Base-by-base conservation (phyloP, 2,888 invertebrate species). In the Perizoma affinitatum region DNA sequence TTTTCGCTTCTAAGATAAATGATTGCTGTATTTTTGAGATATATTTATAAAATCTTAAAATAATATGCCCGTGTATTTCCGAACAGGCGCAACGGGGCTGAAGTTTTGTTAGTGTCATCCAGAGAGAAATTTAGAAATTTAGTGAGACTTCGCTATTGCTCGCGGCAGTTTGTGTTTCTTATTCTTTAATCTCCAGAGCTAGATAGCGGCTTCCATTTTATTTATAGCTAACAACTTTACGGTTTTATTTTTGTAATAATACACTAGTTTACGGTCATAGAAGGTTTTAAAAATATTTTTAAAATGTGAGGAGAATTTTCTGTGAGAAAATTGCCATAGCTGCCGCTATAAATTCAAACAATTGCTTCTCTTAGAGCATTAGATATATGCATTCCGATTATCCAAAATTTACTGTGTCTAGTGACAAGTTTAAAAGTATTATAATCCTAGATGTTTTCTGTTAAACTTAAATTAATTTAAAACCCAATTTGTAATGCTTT, bases 101-200 rank as follows among this genome's bases (percentile, higher is more conserved):
- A 83, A 86, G 82, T 86, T 86, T 83, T 80, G 84, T 83, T 84
- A 84, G 79, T 82, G 84, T 84, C 86, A 84, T 84, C 86, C 67
- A 73, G 84, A 83, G 85, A 80, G 82, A 84, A 84, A 86, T 86
- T 86, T 84, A 84, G 82, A 83, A 84, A 86, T 85, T 84, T 85
- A 84, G 80, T 82, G 72, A 72, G 73, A 75, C 82, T 78, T 60
- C 65, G 68, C 71, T 79, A 79, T 78, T 77, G 80, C 80, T 74
- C 60, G 61, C 69, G 72, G 78, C 69, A 66, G 67, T 76, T 74
- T 53, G 60, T 62, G 60, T 65, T 75, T 74, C 65, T 71, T 73
- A 72, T 71, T 72, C 70, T 70, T 68, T 70, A 68, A 70, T 68
- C 65, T 68, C 61, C 49, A 54, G 70, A 63, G 65, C 65, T 56